Conservation (phyloP, 1,140 invertebrate species). For the Anastrepha ludens region DNA sequence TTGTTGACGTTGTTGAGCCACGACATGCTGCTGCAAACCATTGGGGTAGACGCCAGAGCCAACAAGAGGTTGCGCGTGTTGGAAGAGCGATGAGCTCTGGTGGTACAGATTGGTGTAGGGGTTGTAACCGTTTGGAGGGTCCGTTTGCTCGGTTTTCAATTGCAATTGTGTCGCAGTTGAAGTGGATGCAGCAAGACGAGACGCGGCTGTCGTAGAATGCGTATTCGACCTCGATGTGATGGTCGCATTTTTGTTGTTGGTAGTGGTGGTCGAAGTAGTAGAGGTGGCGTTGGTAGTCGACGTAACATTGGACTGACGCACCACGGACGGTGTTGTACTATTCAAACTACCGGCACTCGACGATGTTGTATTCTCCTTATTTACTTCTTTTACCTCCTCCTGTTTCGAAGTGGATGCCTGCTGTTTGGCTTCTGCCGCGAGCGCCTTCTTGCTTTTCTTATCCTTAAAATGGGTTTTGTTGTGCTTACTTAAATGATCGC, state of each 20-base stretch:
- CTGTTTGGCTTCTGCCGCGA: slow-evolving; percentile 68
- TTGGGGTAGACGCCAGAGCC: slow-evolving; percentile 34
- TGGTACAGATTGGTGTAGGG: slow-evolving; percentile 69
- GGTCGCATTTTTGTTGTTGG: neutral
- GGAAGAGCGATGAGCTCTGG: slow-evolving; percentile 60
- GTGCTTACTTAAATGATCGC: slow-evolving; percentile 90
- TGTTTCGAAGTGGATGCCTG: slow-evolving; percentile 62
- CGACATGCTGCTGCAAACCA: slow-evolving; percentile 28
- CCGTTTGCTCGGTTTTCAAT: slow-evolving; percentile 68
- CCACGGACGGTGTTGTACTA: neutral
- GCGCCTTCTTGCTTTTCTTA: slow-evolving; percentile 70
- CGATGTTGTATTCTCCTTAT: slow-evolving; percentile 26
- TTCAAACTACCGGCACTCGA: neutral
- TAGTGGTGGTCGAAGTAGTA: neutral
- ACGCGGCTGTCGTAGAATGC: neutral
- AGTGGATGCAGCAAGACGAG: neutral
- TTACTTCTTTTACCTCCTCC: slow-evolving; percentile 59
- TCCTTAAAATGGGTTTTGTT: slow-evolving; percentile 83
- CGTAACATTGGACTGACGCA: neutral
- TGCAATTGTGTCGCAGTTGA: slow-evolving; percentile 57
- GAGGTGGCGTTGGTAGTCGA: slow-evolving; percentile 3
- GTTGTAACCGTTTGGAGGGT: slow-evolving; percentile 61
- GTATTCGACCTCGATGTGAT: neutral
- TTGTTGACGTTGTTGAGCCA: neutral
- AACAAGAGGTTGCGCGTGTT: slow-evolving; percentile 34